Percentiles rank a stretch among this genome's conserved stretches.
phyloP scores from a whole-genome alignment of 1,140 invertebrate species.

The Danaus melanippus region DNA sequence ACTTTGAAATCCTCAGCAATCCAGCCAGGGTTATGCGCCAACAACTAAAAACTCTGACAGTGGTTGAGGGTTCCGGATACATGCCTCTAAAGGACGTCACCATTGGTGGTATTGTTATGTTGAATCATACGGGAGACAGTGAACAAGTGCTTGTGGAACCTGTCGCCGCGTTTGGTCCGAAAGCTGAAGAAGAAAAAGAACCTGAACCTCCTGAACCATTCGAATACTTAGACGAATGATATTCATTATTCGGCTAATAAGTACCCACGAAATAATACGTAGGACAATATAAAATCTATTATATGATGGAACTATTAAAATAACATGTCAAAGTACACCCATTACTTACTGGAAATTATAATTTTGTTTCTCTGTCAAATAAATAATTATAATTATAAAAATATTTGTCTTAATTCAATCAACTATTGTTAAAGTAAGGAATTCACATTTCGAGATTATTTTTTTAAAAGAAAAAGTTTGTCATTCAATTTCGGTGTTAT shows the following conservation, averaged over 20 bases:
- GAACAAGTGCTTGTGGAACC: constrained; percentile 95
- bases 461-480: no score
- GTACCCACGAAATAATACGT: constrained; percentile 21
- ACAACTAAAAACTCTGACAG: constrained; percentile 89
- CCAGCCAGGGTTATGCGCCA: constrained; percentile 94
- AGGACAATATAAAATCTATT: constrained; percentile 33
- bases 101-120: constrained; percentile 96
- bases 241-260: constrained; percentile 31
- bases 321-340: constrained; percentile 42
- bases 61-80: constrained; percentile 87
- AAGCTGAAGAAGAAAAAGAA: constrained; percentile 95
- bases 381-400: constrained; percentile 30
- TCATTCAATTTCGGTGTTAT: no score
- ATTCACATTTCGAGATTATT: no score
- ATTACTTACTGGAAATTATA: constrained; percentile 46
- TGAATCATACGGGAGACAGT: constrained; percentile 85
- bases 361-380: constrained; percentile 37
- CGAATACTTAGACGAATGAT: constrained; percentile 90
- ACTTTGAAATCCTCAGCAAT: constrained; percentile 94
- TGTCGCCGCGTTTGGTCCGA: constrained; percentile 93
- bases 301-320: constrained; percentile 46
- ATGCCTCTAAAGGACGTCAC: constrained; percentile 91
- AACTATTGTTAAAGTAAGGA: no score
- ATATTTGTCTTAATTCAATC: constrained; percentile 7
- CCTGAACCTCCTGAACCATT: constrained; percentile 97